Evolutionary conservation across 1,140 invertebrate species (phyloP), one percentile per base, ranked within the genome.

Genomic region (Frieseomelitta varia): DNA sequence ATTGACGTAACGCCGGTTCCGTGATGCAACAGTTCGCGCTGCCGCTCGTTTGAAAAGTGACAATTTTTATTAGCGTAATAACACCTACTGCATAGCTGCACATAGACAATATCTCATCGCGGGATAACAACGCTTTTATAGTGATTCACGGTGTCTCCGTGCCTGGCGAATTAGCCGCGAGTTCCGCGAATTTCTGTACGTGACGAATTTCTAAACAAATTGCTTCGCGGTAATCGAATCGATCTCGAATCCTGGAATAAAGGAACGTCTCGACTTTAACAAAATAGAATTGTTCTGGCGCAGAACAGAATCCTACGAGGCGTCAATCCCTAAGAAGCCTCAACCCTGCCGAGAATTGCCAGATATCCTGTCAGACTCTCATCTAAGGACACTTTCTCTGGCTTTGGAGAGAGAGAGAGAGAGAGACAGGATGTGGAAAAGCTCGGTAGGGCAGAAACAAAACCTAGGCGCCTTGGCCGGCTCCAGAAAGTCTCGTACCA

Each of bases 31-130:
- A 75, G 14, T 17, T 74, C 21, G 27, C 6, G 11, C 17, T n/a
- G n/a, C 6, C 17, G 75, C 4, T 77, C n/a, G 39, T 51, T 77
- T 14, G 39, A 19, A 63, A 12, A 47, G 12, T 21, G n/a, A 51
- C 21, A 30, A 65, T 78, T 30, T 65, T 65, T 78, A 65, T 78
- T 63, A 78, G 51, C 39, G n/a, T 47, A 65, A 30, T 19, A 30
- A 53, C 75, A 39, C 15, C 34, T 10, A n/a, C 39, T 6, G 39
- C 10, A 8, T 47, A n/a, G 1, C 61, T 15, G 1, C 17, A 11
- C 15, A 27, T 19, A n/a, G 56, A 61, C n/a, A 61, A n/a, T 61
- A n/a, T n/a, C 58, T 61, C 58, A 14, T 61, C 3, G n/a, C 14
- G 39, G 24, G 27, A 56, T 56, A 19, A 56, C 30, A 39, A 69